These are phyloP conservation scores for Channallabes apus DNA, from an alignment of 2,797 vertebrate genomes.

Conservation along the genomic window DNA sequence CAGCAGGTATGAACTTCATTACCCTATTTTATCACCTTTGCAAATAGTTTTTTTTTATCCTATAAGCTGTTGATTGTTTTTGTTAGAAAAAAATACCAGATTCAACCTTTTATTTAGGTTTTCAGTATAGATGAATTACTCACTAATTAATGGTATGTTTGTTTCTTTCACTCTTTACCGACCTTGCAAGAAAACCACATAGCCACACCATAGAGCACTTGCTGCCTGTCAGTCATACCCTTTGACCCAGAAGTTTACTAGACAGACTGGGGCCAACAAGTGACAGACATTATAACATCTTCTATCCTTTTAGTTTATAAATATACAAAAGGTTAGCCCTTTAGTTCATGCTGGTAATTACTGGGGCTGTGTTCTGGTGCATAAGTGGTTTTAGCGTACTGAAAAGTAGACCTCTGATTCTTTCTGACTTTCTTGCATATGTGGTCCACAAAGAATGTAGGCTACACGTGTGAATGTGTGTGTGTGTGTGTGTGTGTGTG, in stretches of 20 bases:
- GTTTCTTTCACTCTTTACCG: constrained; percentile 16
- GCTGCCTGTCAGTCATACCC: constrained; percentile 73
- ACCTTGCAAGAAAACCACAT: constrained; percentile 43
- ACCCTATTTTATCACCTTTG: neutral
- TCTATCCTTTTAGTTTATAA: neutral
- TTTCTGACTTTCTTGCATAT: constrained; percentile 14
- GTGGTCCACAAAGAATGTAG: constrained; percentile 43
- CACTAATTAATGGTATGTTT: neutral
- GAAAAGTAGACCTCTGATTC: constrained; percentile 6
- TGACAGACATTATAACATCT: constrained; percentile 37
- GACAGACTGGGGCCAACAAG: constrained; percentile 57
- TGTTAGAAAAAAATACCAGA: neutral
- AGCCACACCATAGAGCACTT: constrained; percentile 69
- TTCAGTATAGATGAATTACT: neutral
- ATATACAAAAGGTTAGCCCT: neutral
- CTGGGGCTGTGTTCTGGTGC: neutral
- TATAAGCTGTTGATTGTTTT: neutral
- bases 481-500: constrained; percentile 29
- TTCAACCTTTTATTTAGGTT: neutral
- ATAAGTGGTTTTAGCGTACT: constrained; percentile 15
- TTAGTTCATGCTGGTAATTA: neutral
- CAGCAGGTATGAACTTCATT: constrained; percentile 57
- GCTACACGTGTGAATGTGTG: constrained; percentile 31
- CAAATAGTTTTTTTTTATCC: neutral
- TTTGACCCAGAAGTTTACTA: constrained; percentile 64